Evolutionary conservation across 2,888 invertebrate species (phyloP).

Genomic region (Erpobdella octoculata): DNA sequence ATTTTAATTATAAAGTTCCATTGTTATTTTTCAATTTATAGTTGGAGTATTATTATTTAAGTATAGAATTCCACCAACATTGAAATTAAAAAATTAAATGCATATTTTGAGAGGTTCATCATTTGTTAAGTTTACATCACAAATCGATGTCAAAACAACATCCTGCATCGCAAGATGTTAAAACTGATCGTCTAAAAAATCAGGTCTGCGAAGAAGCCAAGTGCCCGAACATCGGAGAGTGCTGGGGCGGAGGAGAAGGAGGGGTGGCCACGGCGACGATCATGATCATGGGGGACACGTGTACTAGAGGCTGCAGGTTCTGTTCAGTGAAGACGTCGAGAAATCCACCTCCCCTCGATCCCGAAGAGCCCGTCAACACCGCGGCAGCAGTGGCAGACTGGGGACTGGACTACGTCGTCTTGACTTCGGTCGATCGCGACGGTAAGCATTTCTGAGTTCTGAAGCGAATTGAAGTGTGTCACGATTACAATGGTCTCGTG

Average conservation of each 20-base stretch:
- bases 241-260: conserved; percentile 67
- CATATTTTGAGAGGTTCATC: background rate
- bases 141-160: no score
- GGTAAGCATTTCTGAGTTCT: conserved; percentile 58
- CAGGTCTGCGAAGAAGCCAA: conserved; percentile 82
- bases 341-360: conserved; percentile 74
- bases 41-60: no score
- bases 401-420: conserved; percentile 92
- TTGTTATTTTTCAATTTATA: no score
- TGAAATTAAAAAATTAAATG: no score
- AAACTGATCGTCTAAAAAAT: conserved; percentile 5
- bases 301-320: conserved; percentile 93
- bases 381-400: conserved; percentile 83
- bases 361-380: conserved; percentile 81
- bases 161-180: no score
- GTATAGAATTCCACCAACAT: no score
- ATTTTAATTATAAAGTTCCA: no score
- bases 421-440: conserved; percentile 95
- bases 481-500: background rate
- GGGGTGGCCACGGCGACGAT: conserved; percentile 97
- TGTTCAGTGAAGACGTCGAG: conserved; percentile 95
- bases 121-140: background rate
- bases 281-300: conserved; percentile 98
- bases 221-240: conserved; percentile 96
- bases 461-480: background rate